A percentile compares a stretch with the other conserved stretches of the same genome.
Evolutionary conservation across 1,140 invertebrate genomes (phyloP).

Genomic region (Ceratosolen fusciceps): DNA sequence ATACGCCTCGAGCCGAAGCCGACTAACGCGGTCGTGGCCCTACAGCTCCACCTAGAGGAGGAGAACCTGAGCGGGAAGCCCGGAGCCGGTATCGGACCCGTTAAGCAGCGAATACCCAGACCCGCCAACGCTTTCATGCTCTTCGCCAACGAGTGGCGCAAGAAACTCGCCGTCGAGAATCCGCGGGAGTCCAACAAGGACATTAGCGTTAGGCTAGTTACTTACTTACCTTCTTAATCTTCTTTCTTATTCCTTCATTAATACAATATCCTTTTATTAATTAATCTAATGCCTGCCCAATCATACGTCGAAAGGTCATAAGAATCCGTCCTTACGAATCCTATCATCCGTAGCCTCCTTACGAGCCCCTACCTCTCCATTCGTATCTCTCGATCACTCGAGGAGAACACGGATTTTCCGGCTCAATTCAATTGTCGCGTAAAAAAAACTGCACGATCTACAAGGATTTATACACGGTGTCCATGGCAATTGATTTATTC

Average conservation of each 20-base stretch:
- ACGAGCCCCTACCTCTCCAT: too few relatives aligned
- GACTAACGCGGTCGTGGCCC: not conserved
- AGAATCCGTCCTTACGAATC: too few relatives aligned
- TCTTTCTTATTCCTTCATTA: not conserved
- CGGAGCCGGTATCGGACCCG: slow-evolving; percentile 37
- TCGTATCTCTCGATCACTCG: too few relatives aligned
- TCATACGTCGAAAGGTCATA: too few relatives aligned
- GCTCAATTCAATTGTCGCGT: too few relatives aligned
- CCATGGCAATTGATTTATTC: too few relatives aligned
- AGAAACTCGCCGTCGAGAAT: slow-evolving; percentile 72
- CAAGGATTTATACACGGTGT: too few relatives aligned
- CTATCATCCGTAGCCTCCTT: too few relatives aligned
- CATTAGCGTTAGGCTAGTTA: slow-evolving; percentile 73
- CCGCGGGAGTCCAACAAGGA: slow-evolving; percentile 77
- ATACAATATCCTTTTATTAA: too few relatives aligned
- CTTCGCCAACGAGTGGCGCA: slow-evolving; percentile 77
- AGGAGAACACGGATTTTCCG: too few relatives aligned
- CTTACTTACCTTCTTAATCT: not conserved
- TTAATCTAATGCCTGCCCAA: too few relatives aligned
- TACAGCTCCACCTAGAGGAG: slow-evolving; percentile 42
- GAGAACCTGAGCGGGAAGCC: slow-evolving; percentile 51
- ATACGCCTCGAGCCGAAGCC: slow-evolving; percentile 55
- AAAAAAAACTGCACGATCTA: too few relatives aligned
- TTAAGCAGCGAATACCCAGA: slow-evolving; percentile 73
- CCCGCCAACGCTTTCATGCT: slow-evolving; percentile 80